Base-by-base conservation (phyloP, 2,113 vertebrate genomes). In the Xiphophorus maculatus region DNA sequence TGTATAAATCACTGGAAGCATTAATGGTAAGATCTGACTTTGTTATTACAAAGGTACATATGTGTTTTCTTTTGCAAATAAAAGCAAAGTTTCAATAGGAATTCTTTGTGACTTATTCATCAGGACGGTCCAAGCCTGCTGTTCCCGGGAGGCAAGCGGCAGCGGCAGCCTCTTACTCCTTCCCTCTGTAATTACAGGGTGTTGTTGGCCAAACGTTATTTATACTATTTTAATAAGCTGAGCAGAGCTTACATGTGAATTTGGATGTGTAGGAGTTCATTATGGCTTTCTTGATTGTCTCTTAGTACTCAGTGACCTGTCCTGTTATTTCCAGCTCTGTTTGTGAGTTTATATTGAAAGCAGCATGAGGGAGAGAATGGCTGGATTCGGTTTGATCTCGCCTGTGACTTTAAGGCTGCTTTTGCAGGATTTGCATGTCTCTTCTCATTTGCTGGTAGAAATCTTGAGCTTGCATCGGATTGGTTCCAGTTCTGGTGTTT, bases 181-280 rank as follows among this genome's bases (percentile, higher is more conserved):
- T 82, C 88, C 80, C 44, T 83, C 30, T 88, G 76, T 92, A 91
- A 93, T 92, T 91, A 76, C 40, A 90, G 90, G 90, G 73, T 91
- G 51, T 62, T 15, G 69, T 83, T 86, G 84, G 84, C 86, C 89
- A 76, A 63, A 74, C 83, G 87, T 84, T 91, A 92, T 92, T 92
- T 90, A 73, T 81, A 79, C 82, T 63, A 3, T 85, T 84, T 90
- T 87, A 85, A 90, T 86, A 79, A 88, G 75, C 75, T 68, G 28
- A 86, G 81, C 61, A 77, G 75, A 69, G 81, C 80, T 72, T 69
- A 28, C 27, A 77, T 70, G 79, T 74, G 74, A 77, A 82, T 78
- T 79, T 73, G 68, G 73, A 85, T 37, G 73, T 30, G 63, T 77
- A 81, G 69, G 74, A 90, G 79, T 80, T 87, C 66, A 89, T 87